These are phyloP conservation scores for Tretioscincus oriximinensis DNA, from an alignment of 2,113 vertebrate species.

Conservation along the genomic window DNA sequence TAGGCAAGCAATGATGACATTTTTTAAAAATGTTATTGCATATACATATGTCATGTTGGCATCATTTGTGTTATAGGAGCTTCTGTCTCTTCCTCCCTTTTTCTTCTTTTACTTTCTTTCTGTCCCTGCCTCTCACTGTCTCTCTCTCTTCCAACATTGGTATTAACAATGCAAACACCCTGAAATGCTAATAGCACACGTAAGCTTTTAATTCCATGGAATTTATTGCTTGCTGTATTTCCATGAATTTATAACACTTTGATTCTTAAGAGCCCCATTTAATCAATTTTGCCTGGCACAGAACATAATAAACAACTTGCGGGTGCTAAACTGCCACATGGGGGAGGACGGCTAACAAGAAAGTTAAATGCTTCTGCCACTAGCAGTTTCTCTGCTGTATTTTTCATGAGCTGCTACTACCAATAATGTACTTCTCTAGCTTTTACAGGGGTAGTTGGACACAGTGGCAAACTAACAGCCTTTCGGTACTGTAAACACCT, in stretches of 20 bases:
- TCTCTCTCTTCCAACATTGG: conserved; percentile 87
- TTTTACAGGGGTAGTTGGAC: conserved; percentile 79
- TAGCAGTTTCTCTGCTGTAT: conserved; percentile 89
- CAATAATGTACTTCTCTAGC: conserved; percentile 86
- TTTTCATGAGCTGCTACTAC: conserved; percentile 90
- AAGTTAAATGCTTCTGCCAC: conserved; percentile 95
- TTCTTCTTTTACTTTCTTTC: conserved; percentile 71
- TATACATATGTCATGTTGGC: conserved; percentile 75
- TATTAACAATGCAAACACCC: conserved; percentile 97
- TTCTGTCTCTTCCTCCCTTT: conserved; percentile 76
- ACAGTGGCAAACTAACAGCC: conserved; percentile 78
- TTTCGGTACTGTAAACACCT: conserved; percentile 62
- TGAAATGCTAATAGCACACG: conserved; percentile 95
- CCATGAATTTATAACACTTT: conserved; percentile 99
- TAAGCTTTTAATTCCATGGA: conserved; percentile 99
- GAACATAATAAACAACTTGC: conserved; percentile 99
- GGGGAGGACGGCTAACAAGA: conserved; percentile 93
- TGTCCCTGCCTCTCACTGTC: conserved; percentile 55
- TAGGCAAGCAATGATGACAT: conserved; percentile 39
- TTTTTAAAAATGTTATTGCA: conserved; percentile 63
- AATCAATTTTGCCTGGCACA: conserved; percentile 95
- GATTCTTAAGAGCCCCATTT: conserved; percentile 97
- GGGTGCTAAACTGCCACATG: conserved; percentile 94
- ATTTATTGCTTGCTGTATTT: conserved; percentile 99
- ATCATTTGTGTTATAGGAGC: conserved; percentile 81